Conservation (phyloP, 2,113 vertebrate species). For the Rana temporaria region DNA sequence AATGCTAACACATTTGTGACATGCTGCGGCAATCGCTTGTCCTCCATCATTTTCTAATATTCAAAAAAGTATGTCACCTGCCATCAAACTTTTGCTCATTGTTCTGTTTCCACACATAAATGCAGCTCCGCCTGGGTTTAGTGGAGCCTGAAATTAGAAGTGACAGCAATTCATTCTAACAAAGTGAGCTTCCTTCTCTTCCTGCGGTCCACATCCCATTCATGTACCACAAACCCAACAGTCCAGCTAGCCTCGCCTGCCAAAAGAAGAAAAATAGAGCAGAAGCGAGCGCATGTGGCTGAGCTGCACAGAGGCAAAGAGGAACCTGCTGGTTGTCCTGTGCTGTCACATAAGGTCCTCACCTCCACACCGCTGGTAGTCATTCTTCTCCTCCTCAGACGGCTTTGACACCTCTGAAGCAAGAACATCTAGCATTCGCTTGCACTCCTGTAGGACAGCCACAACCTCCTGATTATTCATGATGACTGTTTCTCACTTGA, state of each 20-base stretch:
- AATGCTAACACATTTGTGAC: slow-evolving; percentile 20
- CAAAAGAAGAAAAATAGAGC: slow-evolving; percentile 71
- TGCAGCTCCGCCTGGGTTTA: slow-evolving; percentile 77
- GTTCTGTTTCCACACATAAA: slow-evolving; percentile 73
- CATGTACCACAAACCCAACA: slow-evolving; percentile 70
- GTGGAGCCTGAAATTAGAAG: slow-evolving; percentile 82
- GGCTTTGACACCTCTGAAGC: slow-evolving; percentile 53
- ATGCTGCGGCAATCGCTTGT: slow-evolving; percentile 18
- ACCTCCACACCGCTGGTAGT: slow-evolving; percentile 77
- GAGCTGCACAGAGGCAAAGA: slow-evolving; percentile 31
- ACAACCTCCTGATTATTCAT: slow-evolving; percentile 80
- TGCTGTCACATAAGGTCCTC: slow-evolving; percentile 66
- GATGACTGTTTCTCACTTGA: slow-evolving; percentile 59
- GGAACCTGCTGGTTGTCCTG: slow-evolving; percentile 1
- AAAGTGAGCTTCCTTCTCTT: slow-evolving; percentile 75
- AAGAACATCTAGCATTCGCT: slow-evolving; percentile 64
- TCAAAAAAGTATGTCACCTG: slow-evolving; percentile 53
- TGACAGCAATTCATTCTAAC: slow-evolving; percentile 84
- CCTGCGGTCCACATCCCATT: slow-evolving; percentile 70
- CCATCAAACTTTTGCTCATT: slow-evolving; percentile 74
- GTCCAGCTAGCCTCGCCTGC: slow-evolving; percentile 71
- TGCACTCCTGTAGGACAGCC: slow-evolving; percentile 78
- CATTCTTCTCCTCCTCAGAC: slow-evolving; percentile 59
- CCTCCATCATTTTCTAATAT: slow-evolving; percentile 66
- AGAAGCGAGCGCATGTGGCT: slow-evolving; percentile 56